Base-by-base conservation (phyloP, 1,140 invertebrate species). In the Atta cephalotes region DNA sequence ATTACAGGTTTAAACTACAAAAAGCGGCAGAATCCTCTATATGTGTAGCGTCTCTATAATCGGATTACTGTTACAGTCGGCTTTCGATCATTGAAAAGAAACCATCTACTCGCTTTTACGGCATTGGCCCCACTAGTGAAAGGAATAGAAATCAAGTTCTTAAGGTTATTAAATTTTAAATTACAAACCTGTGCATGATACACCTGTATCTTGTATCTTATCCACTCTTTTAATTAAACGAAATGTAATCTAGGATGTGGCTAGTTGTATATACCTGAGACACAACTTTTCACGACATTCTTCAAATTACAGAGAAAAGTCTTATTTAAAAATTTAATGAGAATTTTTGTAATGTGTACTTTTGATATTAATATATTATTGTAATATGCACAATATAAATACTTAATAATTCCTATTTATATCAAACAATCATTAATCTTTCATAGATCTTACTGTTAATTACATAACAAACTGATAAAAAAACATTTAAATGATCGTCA, bases 141-240 rank as follows among this genome's bases (percentile, higher is more conserved):
- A 82, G 18, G 56, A 82, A 82, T 51, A 74, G n/a, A 84, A 62
- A 84, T 84, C 80, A 74, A 84, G 80, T 74, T 81, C 49, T 81
- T 70, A 80, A 5, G 16, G 31, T 81, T 81, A 81, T 81, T 70
- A 81, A 56, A 81, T 81, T 70, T 81, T 81, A 70, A 81, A 81
- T 81, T 81, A 66, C 18, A 70, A 70, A 56, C 21, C 49, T 25
- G 28, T 35, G 39, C n/a, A 21, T n/a, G 62, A 80, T 68, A 65
- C 14, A 14, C n/a, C 28, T 80, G 28, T 7, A 79, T 53, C 25
- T 56, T 68, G 1, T 58, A 71, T 70, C 49, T 39, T 35, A 56
- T 81, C n/a, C 65, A 58, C 31, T 70, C 49, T 81, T 81, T 81
- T 81, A 81, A 81, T 81, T 81, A 81, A 80, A 56, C 14, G 14